Conservation (phyloP, 2,797 vertebrate species). For the Dendrocincla tyrannina region DNA sequence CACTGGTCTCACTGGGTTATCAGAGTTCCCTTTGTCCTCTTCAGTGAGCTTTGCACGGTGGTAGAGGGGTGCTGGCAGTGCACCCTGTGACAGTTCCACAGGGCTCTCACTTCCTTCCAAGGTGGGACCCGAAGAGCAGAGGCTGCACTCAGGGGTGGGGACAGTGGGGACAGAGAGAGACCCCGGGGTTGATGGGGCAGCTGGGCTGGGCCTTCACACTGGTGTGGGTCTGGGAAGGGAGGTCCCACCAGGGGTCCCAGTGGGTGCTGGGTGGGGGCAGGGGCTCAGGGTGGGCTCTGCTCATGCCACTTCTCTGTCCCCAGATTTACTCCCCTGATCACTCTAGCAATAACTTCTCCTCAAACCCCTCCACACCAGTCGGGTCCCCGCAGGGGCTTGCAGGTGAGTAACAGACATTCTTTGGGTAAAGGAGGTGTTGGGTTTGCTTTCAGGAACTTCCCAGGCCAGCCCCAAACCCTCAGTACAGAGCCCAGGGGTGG, state of each 20-base stretch:
- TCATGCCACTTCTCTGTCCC: not conserved
- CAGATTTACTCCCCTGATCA: constrained; percentile 99
- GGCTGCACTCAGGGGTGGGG: not conserved
- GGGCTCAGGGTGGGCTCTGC: not conserved
- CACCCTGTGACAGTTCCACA: not conserved
- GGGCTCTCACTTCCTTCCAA: not conserved
- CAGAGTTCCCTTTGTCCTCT: not conserved
- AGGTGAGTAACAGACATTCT: constrained; percentile 73
- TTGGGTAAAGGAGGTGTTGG: accelerated
- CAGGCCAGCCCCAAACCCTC: not conserved
- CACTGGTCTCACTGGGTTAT: not conserved
- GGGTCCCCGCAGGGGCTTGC: constrained; percentile 94
- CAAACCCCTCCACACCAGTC: constrained; percentile 93
- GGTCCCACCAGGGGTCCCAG: accelerated
- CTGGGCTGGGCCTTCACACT: not conserved
- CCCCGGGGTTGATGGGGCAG: accelerated
- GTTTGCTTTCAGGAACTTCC: not conserved
- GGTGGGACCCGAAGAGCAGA: not conserved
- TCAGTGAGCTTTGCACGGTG: not conserved
- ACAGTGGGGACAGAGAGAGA: not conserved
- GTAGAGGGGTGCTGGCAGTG: not conserved
- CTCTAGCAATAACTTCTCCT: constrained; percentile 94
- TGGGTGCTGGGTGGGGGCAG: not conserved
- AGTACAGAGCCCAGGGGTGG: not conserved
- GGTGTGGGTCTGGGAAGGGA: not conserved